A percentile compares a stretch with the other conserved stretches of the same genome.
Evolutionary conservation across 1,140 invertebrate species (phyloP).

Genomic region (Episyrphus balteatus): DNA sequence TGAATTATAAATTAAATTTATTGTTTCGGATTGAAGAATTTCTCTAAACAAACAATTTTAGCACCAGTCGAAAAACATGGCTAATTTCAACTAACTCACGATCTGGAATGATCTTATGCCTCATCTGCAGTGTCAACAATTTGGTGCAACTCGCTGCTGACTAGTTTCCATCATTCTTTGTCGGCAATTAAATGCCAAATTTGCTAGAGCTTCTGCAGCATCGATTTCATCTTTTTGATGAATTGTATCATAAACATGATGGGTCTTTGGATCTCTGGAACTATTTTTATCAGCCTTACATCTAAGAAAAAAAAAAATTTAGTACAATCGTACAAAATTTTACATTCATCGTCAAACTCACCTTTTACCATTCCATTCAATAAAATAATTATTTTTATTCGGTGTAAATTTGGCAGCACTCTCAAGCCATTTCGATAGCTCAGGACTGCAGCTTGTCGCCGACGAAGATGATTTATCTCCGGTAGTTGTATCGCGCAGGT

Average conservation of each 20-base stretch:
- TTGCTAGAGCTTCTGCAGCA: constrained; percentile 53
- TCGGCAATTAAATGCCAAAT: constrained; percentile 32
- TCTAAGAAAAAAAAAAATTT: constrained; percentile 1
- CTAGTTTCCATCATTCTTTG: constrained; percentile 13
- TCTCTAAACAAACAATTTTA: no score
- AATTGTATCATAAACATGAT: constrained; percentile 6
- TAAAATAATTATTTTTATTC: constrained; percentile 49
- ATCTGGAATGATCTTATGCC: no score
- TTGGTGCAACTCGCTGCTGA: no score
- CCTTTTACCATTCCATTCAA: constrained; percentile 46
- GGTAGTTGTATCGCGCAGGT: constrained; percentile 34
- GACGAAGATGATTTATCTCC: constrained; percentile 12
- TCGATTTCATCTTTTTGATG: constrained; percentile 57
- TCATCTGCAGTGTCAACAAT: no score
- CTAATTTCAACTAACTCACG: no score
- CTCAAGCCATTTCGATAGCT: constrained; percentile 54
- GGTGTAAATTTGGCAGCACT: constrained; percentile 55
- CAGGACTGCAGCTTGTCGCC: constrained; percentile 11
- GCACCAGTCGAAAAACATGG: no score
- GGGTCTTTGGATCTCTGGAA: not conserved
- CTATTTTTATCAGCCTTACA: not conserved
- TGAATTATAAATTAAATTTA: no score
- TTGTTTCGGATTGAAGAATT: no score
- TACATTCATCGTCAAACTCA: no score
- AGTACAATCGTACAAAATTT: no score